Evolutionary conservation across 1,140 invertebrate genomes (phyloP).

Genomic region (Drosophila bocki): DNA sequence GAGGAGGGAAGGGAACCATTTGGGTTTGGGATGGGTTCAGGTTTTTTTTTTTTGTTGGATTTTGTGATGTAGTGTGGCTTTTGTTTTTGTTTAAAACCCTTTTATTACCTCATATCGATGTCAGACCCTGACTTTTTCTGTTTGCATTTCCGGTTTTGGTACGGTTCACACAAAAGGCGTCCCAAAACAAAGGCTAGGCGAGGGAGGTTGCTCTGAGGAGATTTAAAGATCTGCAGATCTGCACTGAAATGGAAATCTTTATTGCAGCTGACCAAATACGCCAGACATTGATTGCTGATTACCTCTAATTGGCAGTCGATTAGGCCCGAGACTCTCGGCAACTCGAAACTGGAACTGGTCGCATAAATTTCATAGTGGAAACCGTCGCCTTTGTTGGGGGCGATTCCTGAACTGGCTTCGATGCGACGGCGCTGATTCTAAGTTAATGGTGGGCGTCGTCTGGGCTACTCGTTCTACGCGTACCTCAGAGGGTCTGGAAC

Average conservation of each 20-base stretch:
- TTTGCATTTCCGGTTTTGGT: constrained; percentile 58
- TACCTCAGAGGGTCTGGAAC: background rate
- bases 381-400: constrained; percentile 29
- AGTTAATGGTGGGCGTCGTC: constrained; percentile 35
- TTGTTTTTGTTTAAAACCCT: constrained; percentile 77
- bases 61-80: constrained; percentile 39
- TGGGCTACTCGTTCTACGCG: constrained; percentile 45
- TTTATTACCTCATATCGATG: constrained; percentile 81
- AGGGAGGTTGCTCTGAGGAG: constrained; percentile 25
- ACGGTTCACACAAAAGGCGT: constrained; percentile 19
- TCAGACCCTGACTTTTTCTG: constrained; percentile 55
- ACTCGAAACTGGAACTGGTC: constrained; percentile 22
- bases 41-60: constrained; percentile 9
- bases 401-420: constrained; percentile 28
- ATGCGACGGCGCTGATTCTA: constrained; percentile 12
- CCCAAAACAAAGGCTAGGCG: constrained; percentile 18
- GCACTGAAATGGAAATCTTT: constrained; percentile 11
- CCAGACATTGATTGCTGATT: constrained; percentile 50
- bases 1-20: constrained; percentile 13
- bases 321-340: constrained; percentile 20
- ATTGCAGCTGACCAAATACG: constrained; percentile 47
- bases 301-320: constrained; percentile 60
- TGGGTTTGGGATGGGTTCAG: background rate
- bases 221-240: background rate
- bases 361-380: constrained; percentile 39